phyloP scores from a whole-genome alignment of 2,113 vertebrate species.

The Sturnus vulgaris region DNA sequence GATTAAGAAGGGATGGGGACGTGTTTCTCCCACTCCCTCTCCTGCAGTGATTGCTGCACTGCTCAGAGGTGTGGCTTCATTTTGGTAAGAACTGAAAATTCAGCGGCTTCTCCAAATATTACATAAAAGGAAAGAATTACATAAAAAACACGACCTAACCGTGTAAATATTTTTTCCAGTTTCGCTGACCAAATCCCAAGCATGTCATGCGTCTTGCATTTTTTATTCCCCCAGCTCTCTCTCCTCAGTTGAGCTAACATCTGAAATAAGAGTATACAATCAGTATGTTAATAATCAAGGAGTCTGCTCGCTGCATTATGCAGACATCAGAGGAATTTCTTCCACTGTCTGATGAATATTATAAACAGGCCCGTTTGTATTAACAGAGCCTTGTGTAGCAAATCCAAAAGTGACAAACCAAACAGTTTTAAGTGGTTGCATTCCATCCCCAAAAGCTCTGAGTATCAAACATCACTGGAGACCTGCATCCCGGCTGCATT shows the following conservation, averaged over 20 bases:
- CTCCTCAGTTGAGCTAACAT: conserved; percentile 32
- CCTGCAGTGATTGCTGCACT: neutral
- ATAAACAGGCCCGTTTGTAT: neutral
- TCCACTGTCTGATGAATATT: conserved; percentile 26
- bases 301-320: neutral
- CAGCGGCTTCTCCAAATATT: conserved; percentile 42
- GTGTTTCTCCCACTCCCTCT: neutral
- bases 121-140: conserved; percentile 60
- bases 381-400: conserved; percentile 19
- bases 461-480: neutral
- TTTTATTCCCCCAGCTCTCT: conserved; percentile 20
- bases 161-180: conserved; percentile 56
- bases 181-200: conserved; percentile 48
- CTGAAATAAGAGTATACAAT: conserved; percentile 10
- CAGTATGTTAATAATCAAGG: conserved; percentile 27
- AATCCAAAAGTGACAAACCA: conserved; percentile 43
- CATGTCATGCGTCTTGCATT: neutral
- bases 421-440: conserved; percentile 27
- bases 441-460: neutral
- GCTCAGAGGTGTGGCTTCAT: conserved; percentile 44
- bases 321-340: conserved; percentile 50
- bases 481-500: neutral
- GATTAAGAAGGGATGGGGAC: neutral
- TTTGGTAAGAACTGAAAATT: conserved; percentile 10
- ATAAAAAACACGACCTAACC: conserved; percentile 17